Evolutionary conservation across 1,140 invertebrate genomes (phyloP), one percentile per base, ranked within the genome.

Genomic region (Papilio glaucus): DNA sequence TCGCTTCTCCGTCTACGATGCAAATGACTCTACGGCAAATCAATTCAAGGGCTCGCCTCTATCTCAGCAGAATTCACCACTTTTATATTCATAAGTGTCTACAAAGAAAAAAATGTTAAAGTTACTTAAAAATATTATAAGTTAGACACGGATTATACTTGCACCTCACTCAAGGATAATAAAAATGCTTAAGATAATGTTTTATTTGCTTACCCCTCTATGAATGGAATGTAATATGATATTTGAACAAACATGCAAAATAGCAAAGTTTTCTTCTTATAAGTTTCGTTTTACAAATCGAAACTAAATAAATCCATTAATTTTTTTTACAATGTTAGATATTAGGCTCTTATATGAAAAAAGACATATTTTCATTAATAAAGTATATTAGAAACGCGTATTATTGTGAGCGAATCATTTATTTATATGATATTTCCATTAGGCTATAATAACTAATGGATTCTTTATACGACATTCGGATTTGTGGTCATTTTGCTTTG

Each of bases 1-100:
- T 49, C 45, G 61, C 63, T 68, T 41, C 49, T 33, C 72, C 77
- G 77, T 79, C 77, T 79, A 37, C 73, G 67, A 79, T 79, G 77
- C 77, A 79, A 79, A 79, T 79, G 39, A 41, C 63, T 68, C 41
- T 5, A 29, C 39, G 53, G 39, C 71, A 60, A 76, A 79, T 78
- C 77, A 75, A 78, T 76, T 78, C 75, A 74, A 76, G 67, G 41
- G 63, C 39, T 24, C 38, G 38, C 24, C 63, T 1, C 38, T 68
- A 10, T 68, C 63, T 45, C 63, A 68, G 63, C 63, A 45, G 41
- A 68, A 68, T 68, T 68, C 63, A 45, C 63, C 63, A 68, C 63
- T 68, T 68, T 68, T 29, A 41, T 41, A 68, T 68, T 67, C 41
- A 68, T 45, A 45, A 68, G 63, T 68, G 63, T 45, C 39, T 15